Percentiles rank a stretch among this genome's conserved stretches.
phyloP scores from a whole-genome alignment of 2,113 vertebrate genomes.

The Proteles cristata region DNA sequence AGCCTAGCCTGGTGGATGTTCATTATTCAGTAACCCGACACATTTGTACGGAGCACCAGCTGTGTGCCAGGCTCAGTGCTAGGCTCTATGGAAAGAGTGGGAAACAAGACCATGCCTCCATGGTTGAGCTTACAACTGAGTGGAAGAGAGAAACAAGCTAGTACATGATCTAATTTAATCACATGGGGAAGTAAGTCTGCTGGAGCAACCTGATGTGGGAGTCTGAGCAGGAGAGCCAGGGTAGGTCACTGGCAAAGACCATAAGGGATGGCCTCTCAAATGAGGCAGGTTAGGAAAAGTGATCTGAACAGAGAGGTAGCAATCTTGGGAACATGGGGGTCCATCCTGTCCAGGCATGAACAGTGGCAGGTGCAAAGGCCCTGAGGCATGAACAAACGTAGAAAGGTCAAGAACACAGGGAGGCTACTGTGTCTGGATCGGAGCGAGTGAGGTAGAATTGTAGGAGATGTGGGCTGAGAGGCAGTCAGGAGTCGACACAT shows the following conservation, averaged over 20 bases:
- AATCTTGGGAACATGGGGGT: background rate
- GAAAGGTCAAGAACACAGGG: background rate
- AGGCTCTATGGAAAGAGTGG: background rate
- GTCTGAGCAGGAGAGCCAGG: background rate
- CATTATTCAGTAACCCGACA: background rate
- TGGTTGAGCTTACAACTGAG: background rate
- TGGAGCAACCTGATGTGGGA: rapidly evolving
- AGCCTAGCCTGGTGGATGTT: rapidly evolving
- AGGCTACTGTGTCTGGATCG: background rate
- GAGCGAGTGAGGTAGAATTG: background rate
- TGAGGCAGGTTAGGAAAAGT: background rate
- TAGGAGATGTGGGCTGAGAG: background rate
- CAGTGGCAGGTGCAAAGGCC: background rate
- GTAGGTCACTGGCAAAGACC: background rate
- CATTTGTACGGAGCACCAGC: background rate
- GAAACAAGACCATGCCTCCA: background rate
- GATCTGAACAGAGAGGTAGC: background rate
- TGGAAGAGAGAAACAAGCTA: background rate
- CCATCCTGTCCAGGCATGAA: background rate
- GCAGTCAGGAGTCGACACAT: background rate
- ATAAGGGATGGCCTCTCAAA: background rate
- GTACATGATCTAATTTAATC: background rate
- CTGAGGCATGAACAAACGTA: background rate
- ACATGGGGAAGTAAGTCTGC: background rate
- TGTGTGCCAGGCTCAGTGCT: background rate